Percentiles rank a stretch among this genome's conserved stretches.
Conservation (phyloP, 2,888 invertebrate genomes). For the Perdita meconis region DNA sequence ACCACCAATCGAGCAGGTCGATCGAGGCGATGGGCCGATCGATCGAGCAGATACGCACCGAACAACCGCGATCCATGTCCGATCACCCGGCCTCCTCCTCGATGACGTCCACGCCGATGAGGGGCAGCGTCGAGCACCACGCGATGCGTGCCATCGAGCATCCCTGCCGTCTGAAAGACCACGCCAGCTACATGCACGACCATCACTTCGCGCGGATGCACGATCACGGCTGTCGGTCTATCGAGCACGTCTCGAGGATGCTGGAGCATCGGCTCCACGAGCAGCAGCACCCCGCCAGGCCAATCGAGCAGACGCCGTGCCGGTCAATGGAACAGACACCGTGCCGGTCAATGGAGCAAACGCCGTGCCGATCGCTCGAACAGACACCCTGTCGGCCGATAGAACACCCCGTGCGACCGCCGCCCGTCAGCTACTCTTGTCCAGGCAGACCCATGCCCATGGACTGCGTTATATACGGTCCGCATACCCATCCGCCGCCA, state of each 20-base stretch:
- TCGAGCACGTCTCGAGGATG: conserved; percentile 79
- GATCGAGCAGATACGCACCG: conserved; percentile 68
- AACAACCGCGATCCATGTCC: conserved; percentile 70
- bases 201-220: conserved; percentile 76
- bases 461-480: conserved; percentile 84
- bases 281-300: conserved; percentile 67
- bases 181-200: conserved; percentile 77
- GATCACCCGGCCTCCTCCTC: conserved; percentile 71
- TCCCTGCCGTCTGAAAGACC: conserved; percentile 81
- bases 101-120: conserved; percentile 63
- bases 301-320: conserved; percentile 53
- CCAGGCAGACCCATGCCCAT: conserved; percentile 84
- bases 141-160: conserved; percentile 79
- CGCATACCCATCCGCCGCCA: conserved; percentile 85
- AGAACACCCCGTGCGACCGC: too few species aligned
- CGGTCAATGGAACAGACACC: conserved; percentile 19
- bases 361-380: conserved; percentile 70
- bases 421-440: too few species aligned
- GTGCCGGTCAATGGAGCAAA: conserved; percentile 40
- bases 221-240: conserved; percentile 81
- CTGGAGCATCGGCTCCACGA: conserved; percentile 80
- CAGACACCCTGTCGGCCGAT: conserved; percentile 59
- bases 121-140: conserved; percentile 74
- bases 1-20: conserved; percentile 76
- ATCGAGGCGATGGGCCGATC: conserved; percentile 74